These are phyloP conservation scores for Cephalopholis sonnerati DNA, from an alignment of 2,113 vertebrate genomes.

Conservation along the genomic window DNA sequence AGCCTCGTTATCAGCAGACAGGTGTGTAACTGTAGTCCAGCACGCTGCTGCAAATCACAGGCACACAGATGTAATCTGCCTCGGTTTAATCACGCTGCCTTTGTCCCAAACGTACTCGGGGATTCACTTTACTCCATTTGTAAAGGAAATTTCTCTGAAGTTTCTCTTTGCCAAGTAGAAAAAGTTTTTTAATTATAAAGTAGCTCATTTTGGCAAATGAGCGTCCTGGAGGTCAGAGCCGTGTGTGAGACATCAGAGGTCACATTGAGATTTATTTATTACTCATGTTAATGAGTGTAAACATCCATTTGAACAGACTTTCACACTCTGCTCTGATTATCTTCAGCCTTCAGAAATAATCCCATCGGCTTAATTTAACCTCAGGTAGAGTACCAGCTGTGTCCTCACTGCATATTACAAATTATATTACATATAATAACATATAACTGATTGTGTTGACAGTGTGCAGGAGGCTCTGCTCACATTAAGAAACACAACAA, in stretches of 20 bases:
- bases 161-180: background rate
- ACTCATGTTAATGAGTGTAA: background rate
- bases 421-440: too few relatives aligned
- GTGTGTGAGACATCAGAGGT: background rate
- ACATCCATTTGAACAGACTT: background rate
- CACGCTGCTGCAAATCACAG: conserved; percentile 47
- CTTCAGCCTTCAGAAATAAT: too few relatives aligned
- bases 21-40: conserved; percentile 72
- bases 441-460: background rate
- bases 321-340: too few relatives aligned
- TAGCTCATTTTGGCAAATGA: background rate
- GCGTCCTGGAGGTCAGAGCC: background rate
- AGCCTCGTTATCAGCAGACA: conserved; percentile 73
- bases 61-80: conserved; percentile 12
- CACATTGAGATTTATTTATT: too few relatives aligned
- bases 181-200: background rate
- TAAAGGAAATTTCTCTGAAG: background rate
- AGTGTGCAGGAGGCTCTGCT: background rate
- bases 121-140: conserved; percentile 7
- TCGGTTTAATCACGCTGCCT: conserved; percentile 13
- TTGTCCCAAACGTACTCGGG: background rate
- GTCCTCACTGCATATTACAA: background rate
- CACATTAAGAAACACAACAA: too few relatives aligned
- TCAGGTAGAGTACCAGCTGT: background rate
- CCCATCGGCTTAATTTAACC: background rate